phyloP scores from a whole-genome alignment of 2,888 invertebrate genomes.

The Alloscopus bannaensis region DNA sequence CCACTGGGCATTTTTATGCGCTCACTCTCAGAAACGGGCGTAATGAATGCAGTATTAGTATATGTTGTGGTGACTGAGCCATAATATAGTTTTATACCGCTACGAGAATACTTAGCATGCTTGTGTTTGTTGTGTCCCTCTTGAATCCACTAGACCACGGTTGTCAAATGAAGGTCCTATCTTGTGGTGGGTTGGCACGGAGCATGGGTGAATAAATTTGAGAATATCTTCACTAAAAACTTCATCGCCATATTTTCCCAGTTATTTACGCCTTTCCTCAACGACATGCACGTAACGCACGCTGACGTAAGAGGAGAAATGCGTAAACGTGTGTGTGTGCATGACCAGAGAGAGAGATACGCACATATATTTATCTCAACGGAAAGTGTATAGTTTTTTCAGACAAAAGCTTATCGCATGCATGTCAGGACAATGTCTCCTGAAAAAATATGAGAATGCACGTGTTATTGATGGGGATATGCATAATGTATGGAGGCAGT shows the following conservation, averaged over 20 bases:
- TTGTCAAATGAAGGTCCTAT: slow-evolving; percentile 54
- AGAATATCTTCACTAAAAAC: slow-evolving; percentile 43
- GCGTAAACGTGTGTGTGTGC: no score
- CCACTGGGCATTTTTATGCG: slow-evolving; percentile 20
- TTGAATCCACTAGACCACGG: slow-evolving; percentile 42
- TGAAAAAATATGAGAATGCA: slow-evolving; percentile 36
- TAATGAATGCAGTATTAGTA: not conserved
- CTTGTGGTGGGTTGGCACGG: slow-evolving; percentile 40
- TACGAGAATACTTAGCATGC: no score
- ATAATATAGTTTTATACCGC: not conserved
- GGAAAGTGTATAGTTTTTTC: not conserved
- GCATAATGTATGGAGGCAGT: slow-evolving; percentile 8
- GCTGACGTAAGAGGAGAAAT: no score
- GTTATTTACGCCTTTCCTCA: slow-evolving; percentile 22
- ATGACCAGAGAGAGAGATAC: not conserved
- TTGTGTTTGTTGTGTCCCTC: not conserved
- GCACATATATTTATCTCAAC: not conserved
- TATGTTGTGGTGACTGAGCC: not conserved
- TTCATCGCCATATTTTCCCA: slow-evolving; percentile 38
- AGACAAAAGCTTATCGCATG: slow-evolving; percentile 22
- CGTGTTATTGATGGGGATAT: slow-evolving; percentile 53
- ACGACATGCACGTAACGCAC: not conserved
- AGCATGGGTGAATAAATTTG: slow-evolving; percentile 54
- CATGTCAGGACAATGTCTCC: slow-evolving; percentile 42
- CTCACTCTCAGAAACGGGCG: not conserved